phyloP scores from a whole-genome alignment of 2,113 vertebrate genomes.

The Parus major region DNA sequence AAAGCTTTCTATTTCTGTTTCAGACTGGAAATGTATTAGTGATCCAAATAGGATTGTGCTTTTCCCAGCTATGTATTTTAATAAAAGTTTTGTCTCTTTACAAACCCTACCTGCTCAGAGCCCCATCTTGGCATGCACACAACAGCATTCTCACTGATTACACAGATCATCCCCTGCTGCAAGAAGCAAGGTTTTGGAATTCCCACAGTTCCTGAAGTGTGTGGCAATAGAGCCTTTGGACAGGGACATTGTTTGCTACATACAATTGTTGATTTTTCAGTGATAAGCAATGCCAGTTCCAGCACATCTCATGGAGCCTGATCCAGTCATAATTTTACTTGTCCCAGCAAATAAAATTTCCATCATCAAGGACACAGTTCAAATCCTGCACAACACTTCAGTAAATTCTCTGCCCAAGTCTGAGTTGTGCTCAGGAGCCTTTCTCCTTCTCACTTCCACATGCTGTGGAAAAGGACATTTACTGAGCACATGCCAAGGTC shows the following conservation, averaged over 20 bases:
- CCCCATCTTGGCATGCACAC: not conserved
- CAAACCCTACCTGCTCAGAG: not conserved
- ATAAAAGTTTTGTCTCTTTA: not conserved
- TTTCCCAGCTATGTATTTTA: not conserved
- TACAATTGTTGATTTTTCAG: not conserved
- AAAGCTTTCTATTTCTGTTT: not conserved
- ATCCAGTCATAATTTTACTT: not conserved
- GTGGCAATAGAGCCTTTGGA: not conserved
- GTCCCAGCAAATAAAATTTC: not conserved
- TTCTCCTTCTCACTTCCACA: not conserved
- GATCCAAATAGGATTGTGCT: not conserved
- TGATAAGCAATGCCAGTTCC: not conserved
- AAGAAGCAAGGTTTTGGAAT: not conserved
- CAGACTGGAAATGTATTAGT: not conserved
- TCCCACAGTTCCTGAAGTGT: not conserved
- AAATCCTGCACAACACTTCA: not conserved
- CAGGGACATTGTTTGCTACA: not conserved
- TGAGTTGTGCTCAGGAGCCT: fast-evolving
- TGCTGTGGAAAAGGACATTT: not conserved
- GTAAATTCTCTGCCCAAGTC: not conserved
- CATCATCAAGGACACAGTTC: not conserved
- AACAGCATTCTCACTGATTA: not conserved
- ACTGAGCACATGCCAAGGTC: not conserved
- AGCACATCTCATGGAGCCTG: not conserved
- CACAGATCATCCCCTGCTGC: not conserved